Percentiles rank a stretch among this genome's conserved stretches.
phyloP scores from a whole-genome alignment of 2,797 vertebrate species.

The Myotis vivesi region DNA sequence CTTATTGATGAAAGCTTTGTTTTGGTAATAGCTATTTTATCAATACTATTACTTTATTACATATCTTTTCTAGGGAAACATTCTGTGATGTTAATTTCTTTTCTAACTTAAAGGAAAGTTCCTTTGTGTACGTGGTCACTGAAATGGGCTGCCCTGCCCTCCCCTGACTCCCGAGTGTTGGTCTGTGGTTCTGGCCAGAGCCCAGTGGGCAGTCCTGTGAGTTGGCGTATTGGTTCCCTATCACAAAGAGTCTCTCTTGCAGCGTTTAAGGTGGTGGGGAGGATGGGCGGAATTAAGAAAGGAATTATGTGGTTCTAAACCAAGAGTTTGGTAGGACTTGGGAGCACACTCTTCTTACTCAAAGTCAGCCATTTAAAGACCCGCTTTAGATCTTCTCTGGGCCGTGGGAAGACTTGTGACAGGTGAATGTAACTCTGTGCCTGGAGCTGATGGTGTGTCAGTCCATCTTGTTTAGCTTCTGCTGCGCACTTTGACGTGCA shows the following conservation, averaged over 20 bases:
- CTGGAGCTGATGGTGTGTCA: constrained; percentile 79
- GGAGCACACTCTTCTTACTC: constrained; percentile 60
- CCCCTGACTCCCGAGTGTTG: constrained; percentile 30
- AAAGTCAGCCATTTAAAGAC: constrained; percentile 52
- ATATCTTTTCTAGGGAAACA: constrained; percentile 89
- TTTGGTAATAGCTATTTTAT: constrained; percentile 93
- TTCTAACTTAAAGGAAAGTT: constrained; percentile 86
- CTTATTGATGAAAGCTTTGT: constrained; percentile 98
- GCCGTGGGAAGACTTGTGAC: constrained; percentile 85
- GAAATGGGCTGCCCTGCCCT: constrained; percentile 56
- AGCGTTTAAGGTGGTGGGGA: constrained; percentile 59
- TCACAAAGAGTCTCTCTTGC: constrained; percentile 36
- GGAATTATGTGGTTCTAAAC: constrained; percentile 45
- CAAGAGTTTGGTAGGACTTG: constrained; percentile 43
- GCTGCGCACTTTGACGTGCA: constrained; percentile 36
- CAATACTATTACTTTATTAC: constrained; percentile 89
- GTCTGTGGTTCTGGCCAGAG: constrained; percentile 26
- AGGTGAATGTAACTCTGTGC: constrained; percentile 94
- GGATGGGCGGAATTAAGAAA: constrained; percentile 10
- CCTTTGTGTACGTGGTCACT: constrained; percentile 83
- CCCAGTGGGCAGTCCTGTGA: not conserved
- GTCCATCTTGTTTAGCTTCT: constrained; percentile 53
- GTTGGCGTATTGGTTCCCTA: not conserved
- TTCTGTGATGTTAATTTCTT: constrained; percentile 86
- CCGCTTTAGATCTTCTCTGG: constrained; percentile 61